Conservation (phyloP, 2,113 vertebrate genomes). For the Desmodus rotundus region DNA sequence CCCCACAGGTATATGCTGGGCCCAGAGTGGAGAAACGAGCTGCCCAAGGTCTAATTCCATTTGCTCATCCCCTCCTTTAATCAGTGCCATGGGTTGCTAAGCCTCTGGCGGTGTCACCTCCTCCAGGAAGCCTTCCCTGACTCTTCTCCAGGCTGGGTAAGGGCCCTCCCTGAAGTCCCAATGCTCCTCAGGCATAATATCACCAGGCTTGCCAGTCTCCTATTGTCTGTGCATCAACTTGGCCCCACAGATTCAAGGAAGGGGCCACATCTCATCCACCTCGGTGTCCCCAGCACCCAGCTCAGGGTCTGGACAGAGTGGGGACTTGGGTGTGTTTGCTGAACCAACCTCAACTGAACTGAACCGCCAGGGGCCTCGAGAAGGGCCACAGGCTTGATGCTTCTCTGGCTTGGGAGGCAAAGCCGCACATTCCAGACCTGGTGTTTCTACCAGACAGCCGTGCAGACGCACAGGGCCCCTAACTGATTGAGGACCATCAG, state of each 20-base stretch:
- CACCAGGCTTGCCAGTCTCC: neutral
- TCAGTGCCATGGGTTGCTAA: neutral
- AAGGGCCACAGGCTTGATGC: neutral
- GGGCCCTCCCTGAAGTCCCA: neutral
- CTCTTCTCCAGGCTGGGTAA: neutral
- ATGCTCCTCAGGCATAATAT: neutral
- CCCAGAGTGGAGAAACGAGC: neutral
- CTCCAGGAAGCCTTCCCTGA: neutral
- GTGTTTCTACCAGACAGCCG: neutral
- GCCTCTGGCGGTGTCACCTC: neutral
- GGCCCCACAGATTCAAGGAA: neutral
- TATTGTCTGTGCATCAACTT: neutral
- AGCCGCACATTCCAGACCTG: neutral
- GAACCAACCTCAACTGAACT: neutral
- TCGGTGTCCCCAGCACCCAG: neutral
- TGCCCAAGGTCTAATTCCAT: neutral
- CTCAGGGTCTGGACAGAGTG: neutral
- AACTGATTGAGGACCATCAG: neutral
- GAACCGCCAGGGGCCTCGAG: neutral
- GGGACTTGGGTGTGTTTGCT: neutral
- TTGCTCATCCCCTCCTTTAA: neutral
- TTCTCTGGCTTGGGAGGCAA: neutral
- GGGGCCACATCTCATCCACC: neutral
- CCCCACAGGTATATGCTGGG: rapidly evolving
- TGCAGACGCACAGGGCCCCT: neutral